phyloP scores from a whole-genome alignment of 2,797 vertebrate species.

The Gymnodraco acuticeps region DNA sequence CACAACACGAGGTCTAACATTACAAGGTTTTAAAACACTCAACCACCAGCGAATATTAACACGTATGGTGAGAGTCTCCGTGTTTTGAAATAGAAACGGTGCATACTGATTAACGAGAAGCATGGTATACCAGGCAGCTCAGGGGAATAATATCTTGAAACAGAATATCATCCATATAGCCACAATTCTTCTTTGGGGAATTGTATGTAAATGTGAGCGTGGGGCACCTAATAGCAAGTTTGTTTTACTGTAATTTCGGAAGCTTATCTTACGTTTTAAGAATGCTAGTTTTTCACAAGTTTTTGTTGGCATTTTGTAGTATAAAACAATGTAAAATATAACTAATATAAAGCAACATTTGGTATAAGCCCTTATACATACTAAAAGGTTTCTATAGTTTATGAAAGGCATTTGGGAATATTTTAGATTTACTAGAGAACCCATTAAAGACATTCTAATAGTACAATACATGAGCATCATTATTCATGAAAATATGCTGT shows the following conservation, averaged over 20 bases:
- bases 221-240: neutral
- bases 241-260: neutral
- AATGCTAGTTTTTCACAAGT: neutral
- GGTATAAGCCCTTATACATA: neutral
- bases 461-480: neutral
- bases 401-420: neutral
- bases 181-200: slow-evolving; percentile 11
- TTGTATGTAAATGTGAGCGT: neutral
- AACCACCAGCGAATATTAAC: neutral
- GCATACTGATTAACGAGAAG: slow-evolving; percentile 80
- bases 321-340: neutral
- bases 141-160: slow-evolving; percentile 33
- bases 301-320: slow-evolving; percentile 1
- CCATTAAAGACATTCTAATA: slow-evolving; percentile 6
- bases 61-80: slow-evolving; percentile 35
- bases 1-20: slow-evolving; percentile 22
- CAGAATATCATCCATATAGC: slow-evolving; percentile 16
- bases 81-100: slow-evolving; percentile 72
- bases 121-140: slow-evolving; percentile 53
- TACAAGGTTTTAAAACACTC: neutral
- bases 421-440: neutral
- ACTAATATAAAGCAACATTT: neutral
- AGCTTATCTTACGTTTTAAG: no score
- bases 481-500: neutral
- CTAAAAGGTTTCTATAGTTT: neutral